phyloP scores from a whole-genome alignment of 2,113 vertebrate species.

The Hemiscyllium ocellatum region DNA sequence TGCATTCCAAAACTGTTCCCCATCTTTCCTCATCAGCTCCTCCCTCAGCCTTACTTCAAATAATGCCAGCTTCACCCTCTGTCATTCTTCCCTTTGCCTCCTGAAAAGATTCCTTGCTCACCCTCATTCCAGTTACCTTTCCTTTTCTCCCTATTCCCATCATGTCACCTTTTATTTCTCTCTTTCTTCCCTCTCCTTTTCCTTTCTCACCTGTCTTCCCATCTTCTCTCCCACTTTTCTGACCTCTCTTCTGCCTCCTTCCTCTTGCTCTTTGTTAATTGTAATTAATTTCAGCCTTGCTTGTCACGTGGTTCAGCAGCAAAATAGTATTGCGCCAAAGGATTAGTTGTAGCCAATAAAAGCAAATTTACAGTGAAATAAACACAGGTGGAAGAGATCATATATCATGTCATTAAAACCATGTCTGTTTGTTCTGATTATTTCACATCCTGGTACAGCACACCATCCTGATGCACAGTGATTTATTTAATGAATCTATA shows the following conservation, averaged over 20 bases:
- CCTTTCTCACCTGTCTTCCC: neutral
- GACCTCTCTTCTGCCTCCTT: neutral
- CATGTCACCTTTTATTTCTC: neutral
- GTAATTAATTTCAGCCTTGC: neutral
- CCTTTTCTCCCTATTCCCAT: neutral
- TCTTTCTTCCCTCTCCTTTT: neutral
- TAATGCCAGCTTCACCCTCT: neutral
- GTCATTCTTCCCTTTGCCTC: neutral
- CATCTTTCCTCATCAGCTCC: neutral
- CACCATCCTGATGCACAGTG: neutral
- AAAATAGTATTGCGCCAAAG: neutral
- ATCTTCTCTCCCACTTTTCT: neutral
- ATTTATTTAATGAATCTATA: slow-evolving; percentile 26
- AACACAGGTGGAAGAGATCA: slow-evolving; percentile 1
- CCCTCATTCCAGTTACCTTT: neutral
- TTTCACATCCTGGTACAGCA: neutral
- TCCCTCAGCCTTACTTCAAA: neutral
- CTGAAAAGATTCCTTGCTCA: neutral
- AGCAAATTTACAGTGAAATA: slow-evolving; percentile 12
- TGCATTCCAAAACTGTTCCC: neutral
- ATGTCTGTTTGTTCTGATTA: neutral
- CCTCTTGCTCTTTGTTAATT: neutral
- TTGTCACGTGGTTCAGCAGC: neutral
- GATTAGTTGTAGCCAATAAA: neutral
- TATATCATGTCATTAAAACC: neutral